Evolutionary conservation across 2,888 invertebrate species (phyloP).

Genomic region (Drosophila robusta): DNA sequence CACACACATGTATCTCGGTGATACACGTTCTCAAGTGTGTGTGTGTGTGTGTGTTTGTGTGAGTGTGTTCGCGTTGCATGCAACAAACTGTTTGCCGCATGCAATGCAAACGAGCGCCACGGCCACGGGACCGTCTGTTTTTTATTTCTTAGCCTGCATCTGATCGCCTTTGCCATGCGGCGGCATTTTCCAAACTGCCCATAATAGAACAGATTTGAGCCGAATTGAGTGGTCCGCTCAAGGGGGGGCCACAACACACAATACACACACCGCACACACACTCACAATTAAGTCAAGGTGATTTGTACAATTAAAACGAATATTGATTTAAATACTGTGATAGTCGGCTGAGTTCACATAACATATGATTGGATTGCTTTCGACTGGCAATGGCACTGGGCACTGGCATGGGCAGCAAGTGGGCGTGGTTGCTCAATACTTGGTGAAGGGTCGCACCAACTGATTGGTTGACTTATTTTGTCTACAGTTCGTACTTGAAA

Average conservation of each 20-base stretch:
- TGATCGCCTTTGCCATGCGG: conserved; percentile 55
- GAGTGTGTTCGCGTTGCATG: conserved; percentile 55
- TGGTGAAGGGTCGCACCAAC: conserved; percentile 51
- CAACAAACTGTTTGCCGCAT: conserved; percentile 67
- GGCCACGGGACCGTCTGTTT: conserved; percentile 53
- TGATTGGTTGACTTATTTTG: conserved; percentile 52
- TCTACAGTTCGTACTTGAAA: conserved; percentile 20
- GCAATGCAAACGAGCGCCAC: conserved; percentile 64
- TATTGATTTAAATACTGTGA: conserved; percentile 73
- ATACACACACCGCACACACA: conserved; percentile 14
- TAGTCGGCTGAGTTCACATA: conserved; percentile 48
- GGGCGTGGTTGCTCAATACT: conserved; percentile 33
- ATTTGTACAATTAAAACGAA: conserved; percentile 78
- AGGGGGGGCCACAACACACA: conserved; percentile 31
- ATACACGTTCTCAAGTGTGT: conserved; percentile 22
- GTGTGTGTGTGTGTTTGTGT: conserved; percentile 26
- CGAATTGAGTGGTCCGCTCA: conserved; percentile 64
- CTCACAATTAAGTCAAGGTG: conserved; percentile 75
- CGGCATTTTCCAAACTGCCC: conserved; percentile 54
- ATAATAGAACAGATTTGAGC: conserved; percentile 68
- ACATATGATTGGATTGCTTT: conserved; percentile 48
- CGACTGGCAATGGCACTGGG: conserved; percentile 43
- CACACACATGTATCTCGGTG: conserved; percentile 68
- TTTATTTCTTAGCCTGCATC: conserved; percentile 49
- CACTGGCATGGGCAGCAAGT: conserved; percentile 19